phyloP scores from a whole-genome alignment of 2,797 vertebrate species.

The Bovichtus variegatus region DNA sequence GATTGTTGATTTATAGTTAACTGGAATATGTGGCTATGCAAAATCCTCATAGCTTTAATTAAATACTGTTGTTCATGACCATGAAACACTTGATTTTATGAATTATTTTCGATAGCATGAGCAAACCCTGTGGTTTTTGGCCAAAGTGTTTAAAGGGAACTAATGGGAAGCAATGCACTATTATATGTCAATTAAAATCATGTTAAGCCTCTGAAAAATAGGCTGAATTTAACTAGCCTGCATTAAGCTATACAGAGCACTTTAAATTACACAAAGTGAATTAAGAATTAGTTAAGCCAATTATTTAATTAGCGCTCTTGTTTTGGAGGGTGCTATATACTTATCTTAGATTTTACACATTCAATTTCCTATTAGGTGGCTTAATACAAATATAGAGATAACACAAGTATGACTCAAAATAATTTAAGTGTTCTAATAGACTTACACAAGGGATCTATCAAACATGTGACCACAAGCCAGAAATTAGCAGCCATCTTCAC shows the following conservation, averaged over 20 bases:
- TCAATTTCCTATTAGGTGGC: slow-evolving; percentile 24
- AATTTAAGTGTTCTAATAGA: background rate
- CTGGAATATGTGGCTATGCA: slow-evolving; percentile 4
- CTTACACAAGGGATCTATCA: background rate
- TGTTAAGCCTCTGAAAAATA: slow-evolving; percentile 62
- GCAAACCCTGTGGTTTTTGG: slow-evolving; percentile 52
- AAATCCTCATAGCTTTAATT: slow-evolving; percentile 33
- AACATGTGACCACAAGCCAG: slow-evolving; percentile 1
- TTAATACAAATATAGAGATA: slow-evolving; percentile 45
- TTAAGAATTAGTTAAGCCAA: slow-evolving; percentile 58
- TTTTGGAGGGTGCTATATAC: slow-evolving; percentile 41
- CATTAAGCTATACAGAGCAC: slow-evolving; percentile 58
- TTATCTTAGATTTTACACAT: slow-evolving; percentile 49
- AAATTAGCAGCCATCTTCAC: slow-evolving; percentile 1
- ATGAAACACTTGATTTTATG: slow-evolving; percentile 49
- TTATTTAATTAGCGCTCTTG: slow-evolving; percentile 56
- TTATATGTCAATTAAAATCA: slow-evolving; percentile 69
- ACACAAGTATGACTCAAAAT: slow-evolving; percentile 4
- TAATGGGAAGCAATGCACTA: slow-evolving; percentile 57
- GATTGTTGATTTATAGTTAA: slow-evolving; percentile 5
- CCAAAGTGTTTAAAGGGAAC: slow-evolving; percentile 47
- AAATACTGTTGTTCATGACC: slow-evolving; percentile 49
- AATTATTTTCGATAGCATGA: slow-evolving; percentile 56
- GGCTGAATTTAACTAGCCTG: slow-evolving; percentile 65
- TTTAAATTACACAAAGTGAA: slow-evolving; percentile 65